These are phyloP conservation scores for Calephelis perditalis DNA, from an alignment of 2,888 invertebrate species.

Conservation along the genomic window DNA sequence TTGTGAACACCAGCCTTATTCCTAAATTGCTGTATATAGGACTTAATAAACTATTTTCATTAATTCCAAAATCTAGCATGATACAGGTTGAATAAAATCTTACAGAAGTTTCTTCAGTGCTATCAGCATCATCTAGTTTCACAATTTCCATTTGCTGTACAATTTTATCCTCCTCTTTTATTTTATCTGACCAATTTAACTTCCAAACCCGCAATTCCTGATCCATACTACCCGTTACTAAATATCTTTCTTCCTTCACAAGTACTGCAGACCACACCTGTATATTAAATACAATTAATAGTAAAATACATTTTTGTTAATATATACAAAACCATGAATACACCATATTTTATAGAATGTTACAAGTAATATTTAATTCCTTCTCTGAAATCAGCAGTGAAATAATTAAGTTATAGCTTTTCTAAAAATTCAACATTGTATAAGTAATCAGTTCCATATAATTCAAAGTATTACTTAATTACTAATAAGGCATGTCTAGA, in stretches of 20 bases:
- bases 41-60: background rate
- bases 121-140: constrained; percentile 74
- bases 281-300: background rate
- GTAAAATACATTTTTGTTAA: background rate
- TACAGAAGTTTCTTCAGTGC: constrained; percentile 77
- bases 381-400: too few relatives aligned
- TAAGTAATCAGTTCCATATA: too few relatives aligned
- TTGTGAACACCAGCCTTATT: too few relatives aligned
- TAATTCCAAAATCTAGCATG: too few relatives aligned
- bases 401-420: too few relatives aligned
- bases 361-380: too few relatives aligned
- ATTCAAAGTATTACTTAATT: too few relatives aligned
- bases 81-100: constrained; percentile 31
- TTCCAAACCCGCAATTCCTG: constrained; percentile 92
- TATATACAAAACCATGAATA: too few relatives aligned
- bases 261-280: constrained; percentile 92
- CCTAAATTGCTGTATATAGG: too few relatives aligned
- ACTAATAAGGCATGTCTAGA: too few relatives aligned
- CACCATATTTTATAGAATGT: too few relatives aligned
- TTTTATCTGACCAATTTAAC: constrained; percentile 77
- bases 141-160: constrained; percentile 65
- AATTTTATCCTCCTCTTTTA: constrained; percentile 70
- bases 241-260: constrained; percentile 85
- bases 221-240: constrained; percentile 94
- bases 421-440: too few relatives aligned